phyloP scores from a whole-genome alignment of 2,113 vertebrate species.

The Euleptes europaea region DNA sequence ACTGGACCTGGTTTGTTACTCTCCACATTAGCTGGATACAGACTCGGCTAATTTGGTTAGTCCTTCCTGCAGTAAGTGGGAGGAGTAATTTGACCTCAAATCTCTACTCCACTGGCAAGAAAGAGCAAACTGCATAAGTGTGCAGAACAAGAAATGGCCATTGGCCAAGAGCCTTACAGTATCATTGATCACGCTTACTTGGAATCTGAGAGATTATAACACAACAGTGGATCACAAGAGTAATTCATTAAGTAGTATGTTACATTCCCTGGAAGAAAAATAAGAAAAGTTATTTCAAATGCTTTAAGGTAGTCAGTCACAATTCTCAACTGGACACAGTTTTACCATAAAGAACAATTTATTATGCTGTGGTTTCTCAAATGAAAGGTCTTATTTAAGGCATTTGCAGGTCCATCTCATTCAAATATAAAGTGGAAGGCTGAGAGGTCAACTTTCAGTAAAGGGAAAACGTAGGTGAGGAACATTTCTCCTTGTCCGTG shows the following conservation, averaged over 20 bases:
- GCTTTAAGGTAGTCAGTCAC: background rate
- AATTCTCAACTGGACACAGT: background rate
- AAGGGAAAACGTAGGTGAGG: background rate
- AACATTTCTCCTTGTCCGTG: background rate
- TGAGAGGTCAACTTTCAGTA: background rate
- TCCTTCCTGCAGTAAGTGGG: too few species aligned
- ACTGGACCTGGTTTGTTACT: too few species aligned
- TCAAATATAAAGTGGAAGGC: too few species aligned
- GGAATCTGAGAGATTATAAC: conserved; percentile 78
- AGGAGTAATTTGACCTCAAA: too few species aligned
- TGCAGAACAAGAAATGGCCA: background rate
- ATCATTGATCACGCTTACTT: background rate
- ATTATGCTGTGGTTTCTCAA: background rate
- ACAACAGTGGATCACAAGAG: conserved; percentile 85
- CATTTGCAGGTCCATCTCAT: too few species aligned
- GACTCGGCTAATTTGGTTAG: too few species aligned
- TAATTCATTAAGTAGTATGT: conserved; percentile 76
- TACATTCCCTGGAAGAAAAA: conserved; percentile 48
- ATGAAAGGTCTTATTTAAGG: too few species aligned
- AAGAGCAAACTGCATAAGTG: background rate
- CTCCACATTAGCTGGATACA: too few species aligned
- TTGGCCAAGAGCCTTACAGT: too few species aligned
- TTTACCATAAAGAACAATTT: too few species aligned
- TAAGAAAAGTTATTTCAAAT: conserved; percentile 6
- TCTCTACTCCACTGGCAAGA: too few species aligned